Conservation (phyloP, 2,888 invertebrate genomes). For the Ichneumon xanthorius region DNA sequence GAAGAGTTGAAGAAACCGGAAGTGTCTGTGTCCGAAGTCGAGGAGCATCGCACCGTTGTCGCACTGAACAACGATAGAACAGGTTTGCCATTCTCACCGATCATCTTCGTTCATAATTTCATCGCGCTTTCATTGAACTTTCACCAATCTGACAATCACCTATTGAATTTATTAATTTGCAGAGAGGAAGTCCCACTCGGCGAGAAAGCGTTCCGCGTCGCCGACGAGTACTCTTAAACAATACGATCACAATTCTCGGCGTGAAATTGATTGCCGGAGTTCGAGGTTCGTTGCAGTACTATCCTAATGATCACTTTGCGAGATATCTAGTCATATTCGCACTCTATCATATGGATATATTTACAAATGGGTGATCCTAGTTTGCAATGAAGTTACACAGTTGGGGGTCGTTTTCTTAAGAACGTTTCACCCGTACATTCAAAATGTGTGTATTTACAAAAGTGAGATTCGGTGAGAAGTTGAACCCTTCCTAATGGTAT, state of each 20-base stretch:
- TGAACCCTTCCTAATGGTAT: no score
- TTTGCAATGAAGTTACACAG: not conserved
- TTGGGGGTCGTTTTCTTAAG: not conserved
- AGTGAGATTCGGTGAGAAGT: no score
- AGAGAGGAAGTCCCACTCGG: slow-evolving; percentile 43
- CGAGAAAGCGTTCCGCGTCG: slow-evolving; percentile 54
- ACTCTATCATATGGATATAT: slow-evolving; percentile 42
- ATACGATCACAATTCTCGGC: slow-evolving; percentile 32
- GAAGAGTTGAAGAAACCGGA: slow-evolving; percentile 73
- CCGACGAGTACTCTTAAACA: slow-evolving; percentile 34
- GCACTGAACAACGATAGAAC: slow-evolving; percentile 56
- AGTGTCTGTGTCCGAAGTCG: slow-evolving; percentile 63
- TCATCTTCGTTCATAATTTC: not conserved
- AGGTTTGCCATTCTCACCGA: slow-evolving; percentile 61
- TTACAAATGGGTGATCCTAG: slow-evolving; percentile 12
- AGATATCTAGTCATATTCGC: not conserved
- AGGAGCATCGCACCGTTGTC: slow-evolving; percentile 72
- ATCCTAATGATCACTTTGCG: not conserved
- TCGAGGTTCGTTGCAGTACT: slow-evolving; percentile 64
- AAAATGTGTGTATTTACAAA: not conserved
- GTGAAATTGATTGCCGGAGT: slow-evolving; percentile 36
- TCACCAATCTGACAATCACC: not conserved
- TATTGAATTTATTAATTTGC: slow-evolving; percentile 22
- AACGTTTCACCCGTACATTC: not conserved
- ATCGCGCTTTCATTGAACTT: not conserved